Conservation (phyloP, 2,888 invertebrate genomes). For the Hofmannophila pseudospretella region DNA sequence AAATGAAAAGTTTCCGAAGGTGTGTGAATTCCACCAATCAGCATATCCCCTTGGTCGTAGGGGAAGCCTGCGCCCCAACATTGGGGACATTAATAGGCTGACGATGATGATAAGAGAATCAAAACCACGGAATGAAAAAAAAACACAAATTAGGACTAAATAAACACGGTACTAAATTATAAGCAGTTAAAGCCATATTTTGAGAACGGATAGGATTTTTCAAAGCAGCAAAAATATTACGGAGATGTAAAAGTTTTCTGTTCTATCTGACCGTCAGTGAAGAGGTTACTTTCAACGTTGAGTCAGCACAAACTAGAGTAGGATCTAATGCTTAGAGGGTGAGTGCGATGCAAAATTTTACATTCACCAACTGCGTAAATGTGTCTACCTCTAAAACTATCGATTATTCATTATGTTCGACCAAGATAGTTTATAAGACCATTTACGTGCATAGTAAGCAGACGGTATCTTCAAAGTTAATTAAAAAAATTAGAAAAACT, state of each 20-base stretch:
- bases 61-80: no score
- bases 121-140: no score
- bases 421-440: constrained; percentile 26
- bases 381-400: constrained; percentile 35
- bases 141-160: no score
- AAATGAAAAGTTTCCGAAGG: neutral
- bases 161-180: no score
- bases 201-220: no score
- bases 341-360: constrained; percentile 39
- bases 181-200: no score
- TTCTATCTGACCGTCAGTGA: constrained; percentile 13
- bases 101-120: no score
- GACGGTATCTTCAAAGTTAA: no score
- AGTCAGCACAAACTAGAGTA: constrained; percentile 35
- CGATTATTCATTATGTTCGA: constrained; percentile 53
- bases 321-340: constrained; percentile 22
- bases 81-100: no score
- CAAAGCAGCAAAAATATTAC: no score
- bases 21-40: no score
- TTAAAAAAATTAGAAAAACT: no score
- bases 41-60: neutral
- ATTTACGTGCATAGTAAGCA: neutral
- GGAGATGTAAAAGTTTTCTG: neutral
- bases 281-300: constrained; percentile 24
- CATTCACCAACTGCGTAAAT: constrained; percentile 25